Evolutionary conservation across 2,113 vertebrate species (phyloP), one percentile per base, ranked within the genome.

Genomic region (Cynopterus brachyotis): DNA sequence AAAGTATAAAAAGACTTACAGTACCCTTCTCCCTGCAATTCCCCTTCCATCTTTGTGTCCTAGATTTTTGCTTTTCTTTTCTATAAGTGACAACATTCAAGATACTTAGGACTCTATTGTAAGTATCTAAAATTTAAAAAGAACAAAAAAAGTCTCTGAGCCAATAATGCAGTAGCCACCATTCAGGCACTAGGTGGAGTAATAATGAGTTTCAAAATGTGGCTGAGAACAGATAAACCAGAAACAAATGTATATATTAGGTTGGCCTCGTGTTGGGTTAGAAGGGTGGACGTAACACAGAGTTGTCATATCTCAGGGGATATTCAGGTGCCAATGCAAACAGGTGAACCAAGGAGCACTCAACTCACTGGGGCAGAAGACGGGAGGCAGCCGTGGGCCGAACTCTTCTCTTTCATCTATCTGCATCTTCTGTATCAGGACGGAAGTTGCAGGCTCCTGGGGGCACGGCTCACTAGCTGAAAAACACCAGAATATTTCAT

Each of bases 351-450:
- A 32, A 15, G 62, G 76, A n/a, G 6, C 83, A 69, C 40, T 75
- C 6, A 15, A 98, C 98, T 97, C 94, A 99, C 99, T 98, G 90
- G 97, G 97, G 92, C 91, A 97, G 97, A 98, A 98, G 96, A 98
- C 98, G 0, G 99, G 99, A 17, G 99, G 99, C 86, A 99, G 98
- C 94, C 98, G 99, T 0, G 99, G 99, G 67, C 99, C 99, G n/a
- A 99, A 99, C 98, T 99, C 99, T 67, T 99, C 99, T 57, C 97
- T 12, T 32, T 98, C 89, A 30, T 97, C 98, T 0, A 96, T 76
- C 19, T 97, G 95, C 93, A 98, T 89, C 95, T 98, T 98, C 16
- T 86, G 91, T 37, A 96, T 0, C 16, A 95, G 80, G 0, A 97
- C 90, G 60, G 97, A 66, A 76, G 84, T 2, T 0, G 13, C 20